A percentile compares a stretch with the other conserved stretches of the same genome.
Conservation (phyloP, 2,797 vertebrate species). For the Halcyon smyrnensis region DNA sequence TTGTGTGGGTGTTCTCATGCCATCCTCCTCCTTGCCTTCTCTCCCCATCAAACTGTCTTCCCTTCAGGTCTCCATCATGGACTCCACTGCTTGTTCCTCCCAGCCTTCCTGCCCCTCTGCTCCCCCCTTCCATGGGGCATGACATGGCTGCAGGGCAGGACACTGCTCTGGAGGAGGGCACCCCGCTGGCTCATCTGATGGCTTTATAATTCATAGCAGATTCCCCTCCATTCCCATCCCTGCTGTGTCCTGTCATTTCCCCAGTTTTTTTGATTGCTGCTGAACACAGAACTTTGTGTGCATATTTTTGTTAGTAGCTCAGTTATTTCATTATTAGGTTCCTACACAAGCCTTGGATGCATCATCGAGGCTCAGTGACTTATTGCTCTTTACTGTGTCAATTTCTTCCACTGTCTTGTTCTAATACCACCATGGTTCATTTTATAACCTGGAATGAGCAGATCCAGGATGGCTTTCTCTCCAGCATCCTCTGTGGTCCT, state of each 20-base stretch:
- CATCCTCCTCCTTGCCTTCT: not conserved
- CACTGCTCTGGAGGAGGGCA: not conserved
- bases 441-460: not conserved
- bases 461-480: not conserved
- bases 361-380: not conserved
- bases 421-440: not conserved
- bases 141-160: fast-evolving
- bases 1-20: not conserved
- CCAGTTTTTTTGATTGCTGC: not conserved
- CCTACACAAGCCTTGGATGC: constrained; percentile 31
- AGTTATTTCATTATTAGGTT: constrained; percentile 6
- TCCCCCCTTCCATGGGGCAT: not conserved
- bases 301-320: constrained; percentile 16
- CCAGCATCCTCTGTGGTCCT: not conserved
- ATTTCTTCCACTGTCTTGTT: not conserved
- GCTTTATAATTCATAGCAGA: constrained; percentile 17
- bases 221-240: not conserved
- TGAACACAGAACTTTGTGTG: not conserved
- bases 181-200: not conserved
- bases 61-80: not conserved
- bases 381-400: not conserved
- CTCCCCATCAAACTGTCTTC: not conserved
- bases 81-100: not conserved
- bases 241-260: not conserved
- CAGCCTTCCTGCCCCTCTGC: not conserved